Conservation (phyloP, 2,797 vertebrate genomes). For the Xenentodon cancila region DNA sequence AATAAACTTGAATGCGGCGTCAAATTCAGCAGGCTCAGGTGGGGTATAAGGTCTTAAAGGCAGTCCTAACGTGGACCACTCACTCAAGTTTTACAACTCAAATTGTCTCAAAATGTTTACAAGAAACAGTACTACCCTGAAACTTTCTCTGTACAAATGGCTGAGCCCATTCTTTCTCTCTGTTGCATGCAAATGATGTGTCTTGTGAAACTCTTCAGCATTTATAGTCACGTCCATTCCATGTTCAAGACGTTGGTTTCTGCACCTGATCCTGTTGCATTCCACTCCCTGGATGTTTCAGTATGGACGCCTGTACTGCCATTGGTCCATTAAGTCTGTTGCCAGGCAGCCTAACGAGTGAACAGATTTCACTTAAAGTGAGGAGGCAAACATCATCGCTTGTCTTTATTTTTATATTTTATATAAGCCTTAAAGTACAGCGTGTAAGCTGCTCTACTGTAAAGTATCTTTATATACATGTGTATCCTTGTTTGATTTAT, state of each 20-base stretch:
- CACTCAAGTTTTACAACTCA: slow-evolving; percentile 75
- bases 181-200: slow-evolving; percentile 88
- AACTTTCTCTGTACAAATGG: slow-evolving; percentile 83
- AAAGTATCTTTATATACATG: slow-evolving; percentile 87
- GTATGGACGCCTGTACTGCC: slow-evolving; percentile 81
- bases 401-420: slow-evolving; percentile 91
- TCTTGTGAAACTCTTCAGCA: slow-evolving; percentile 83
- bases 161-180: slow-evolving; percentile 80
- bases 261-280: slow-evolving; percentile 70
- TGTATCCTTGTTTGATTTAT: slow-evolving; percentile 75
- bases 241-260: slow-evolving; percentile 75
- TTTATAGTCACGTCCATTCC: slow-evolving; percentile 83
- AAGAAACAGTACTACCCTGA: slow-evolving; percentile 80
- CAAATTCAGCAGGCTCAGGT: slow-evolving; percentile 53
- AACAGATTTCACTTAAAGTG: slow-evolving; percentile 71
- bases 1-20: slow-evolving; percentile 65
- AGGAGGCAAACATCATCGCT: slow-evolving; percentile 82
- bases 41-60: slow-evolving; percentile 35
- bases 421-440: slow-evolving; percentile 91
- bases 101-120: slow-evolving; percentile 83
- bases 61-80: slow-evolving; percentile 48
- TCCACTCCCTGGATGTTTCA: slow-evolving; percentile 71
- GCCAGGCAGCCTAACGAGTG: slow-evolving; percentile 66
- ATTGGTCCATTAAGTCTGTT: slow-evolving; percentile 76
- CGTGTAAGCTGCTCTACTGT: slow-evolving; percentile 86